Conservation (phyloP, 2,797 vertebrate species). For the Cichlasoma orientale region DNA sequence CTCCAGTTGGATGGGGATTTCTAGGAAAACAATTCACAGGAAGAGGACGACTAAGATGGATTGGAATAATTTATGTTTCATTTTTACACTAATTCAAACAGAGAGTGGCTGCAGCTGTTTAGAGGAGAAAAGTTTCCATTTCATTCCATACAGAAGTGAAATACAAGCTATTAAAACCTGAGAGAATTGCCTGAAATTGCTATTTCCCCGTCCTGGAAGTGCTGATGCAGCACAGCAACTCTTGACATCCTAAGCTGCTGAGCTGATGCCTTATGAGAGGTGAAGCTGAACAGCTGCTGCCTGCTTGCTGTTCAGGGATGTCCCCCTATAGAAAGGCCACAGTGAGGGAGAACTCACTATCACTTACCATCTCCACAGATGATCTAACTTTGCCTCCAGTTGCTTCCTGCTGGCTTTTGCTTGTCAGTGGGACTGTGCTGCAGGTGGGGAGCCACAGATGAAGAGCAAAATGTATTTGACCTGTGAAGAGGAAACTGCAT, state of each 20-base stretch:
- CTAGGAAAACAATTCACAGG: conserved; percentile 14
- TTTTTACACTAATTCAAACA: conserved; percentile 30
- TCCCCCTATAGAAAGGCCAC: conserved; percentile 5
- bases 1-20: conserved; percentile 14
- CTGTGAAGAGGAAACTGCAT: neutral
- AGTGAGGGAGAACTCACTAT: neutral
- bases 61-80: conserved; percentile 41
- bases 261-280: conserved; percentile 1
- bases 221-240: conserved; percentile 24
- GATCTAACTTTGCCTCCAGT: conserved; percentile 44
- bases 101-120: conserved; percentile 3
- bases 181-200: conserved; percentile 28
- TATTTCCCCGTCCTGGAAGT: conserved; percentile 7
- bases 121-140: conserved; percentile 16
- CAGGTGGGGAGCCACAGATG: neutral
- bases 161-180: conserved; percentile 11
- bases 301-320: conserved; percentile 20
- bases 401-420: conserved; percentile 31
- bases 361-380: conserved; percentile 34
- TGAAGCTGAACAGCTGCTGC: conserved; percentile 28
- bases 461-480: conserved; percentile 26
- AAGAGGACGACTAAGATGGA: conserved; percentile 5
- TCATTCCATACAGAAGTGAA: conserved; percentile 24
- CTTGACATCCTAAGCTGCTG: neutral
- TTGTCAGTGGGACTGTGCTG: conserved; percentile 11